Conservation (phyloP, 2,888 invertebrate species). For the Heliconius sara region DNA sequence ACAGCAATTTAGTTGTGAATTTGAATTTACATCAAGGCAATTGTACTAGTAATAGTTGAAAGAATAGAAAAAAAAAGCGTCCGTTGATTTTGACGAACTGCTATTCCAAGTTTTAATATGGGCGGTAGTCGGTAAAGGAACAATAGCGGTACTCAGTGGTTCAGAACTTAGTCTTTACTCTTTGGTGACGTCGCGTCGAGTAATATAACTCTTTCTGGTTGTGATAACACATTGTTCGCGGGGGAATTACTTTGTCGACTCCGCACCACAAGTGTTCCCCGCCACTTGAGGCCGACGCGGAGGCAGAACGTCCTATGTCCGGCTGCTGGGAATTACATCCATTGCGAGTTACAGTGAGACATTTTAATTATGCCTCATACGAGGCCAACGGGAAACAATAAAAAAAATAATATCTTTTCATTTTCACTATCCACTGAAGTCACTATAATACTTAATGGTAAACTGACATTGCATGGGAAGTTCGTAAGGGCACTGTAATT, state of each 20-base stretch:
- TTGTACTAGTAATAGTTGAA: conserved; percentile 23
- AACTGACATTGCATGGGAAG: neutral
- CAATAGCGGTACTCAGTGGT: conserved; percentile 28
- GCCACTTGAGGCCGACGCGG: conserved; percentile 42
- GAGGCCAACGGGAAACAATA: neutral
- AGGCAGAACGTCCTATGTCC: conserved; percentile 30
- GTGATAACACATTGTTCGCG: conserved; percentile 69
- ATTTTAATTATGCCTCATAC: neutral
- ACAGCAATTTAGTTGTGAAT: conserved; percentile 27
- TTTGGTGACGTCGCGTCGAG: conserved; percentile 47
- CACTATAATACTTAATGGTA: neutral
- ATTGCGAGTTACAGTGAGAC: neutral
- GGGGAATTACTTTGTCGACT: conserved; percentile 67
- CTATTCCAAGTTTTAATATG: conserved; percentile 26
- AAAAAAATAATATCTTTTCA: neutral
- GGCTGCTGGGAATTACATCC: neutral
- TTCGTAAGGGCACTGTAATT: neutral
- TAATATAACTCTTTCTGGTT: conserved; percentile 54
- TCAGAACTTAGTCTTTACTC: conserved; percentile 43
- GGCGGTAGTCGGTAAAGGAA: conserved; percentile 29
- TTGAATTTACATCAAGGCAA: conserved; percentile 32
- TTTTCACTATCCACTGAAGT: neutral
- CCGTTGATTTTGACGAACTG: conserved; percentile 28
- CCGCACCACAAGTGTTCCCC: conserved; percentile 53
- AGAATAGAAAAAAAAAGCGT: conserved; percentile 14